Evolutionary conservation across 2,888 invertebrate species (phyloP).

Genomic region (Erebia epiphron): DNA sequence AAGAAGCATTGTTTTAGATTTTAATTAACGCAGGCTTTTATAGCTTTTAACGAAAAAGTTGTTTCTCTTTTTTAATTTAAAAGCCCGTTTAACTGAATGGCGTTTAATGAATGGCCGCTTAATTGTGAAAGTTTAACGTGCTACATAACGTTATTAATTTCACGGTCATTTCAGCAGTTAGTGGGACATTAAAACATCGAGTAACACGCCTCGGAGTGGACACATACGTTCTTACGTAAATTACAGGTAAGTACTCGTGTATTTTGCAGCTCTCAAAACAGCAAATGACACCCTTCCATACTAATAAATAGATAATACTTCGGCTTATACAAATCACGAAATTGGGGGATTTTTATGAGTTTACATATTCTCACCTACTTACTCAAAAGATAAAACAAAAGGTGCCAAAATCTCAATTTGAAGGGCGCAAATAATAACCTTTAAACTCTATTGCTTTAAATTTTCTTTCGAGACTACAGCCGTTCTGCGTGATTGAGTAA

Average conservation of each 20-base stretch:
- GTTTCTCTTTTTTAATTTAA: background rate
- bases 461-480: no score
- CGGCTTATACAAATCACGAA: no score
- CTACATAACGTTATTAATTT: slow-evolving; percentile 15
- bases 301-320: no score
- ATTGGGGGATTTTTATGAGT: background rate
- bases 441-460: no score
- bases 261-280: no score
- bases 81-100: slow-evolving; percentile 1
- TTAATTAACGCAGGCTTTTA: slow-evolving; percentile 11
- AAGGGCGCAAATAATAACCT: no score
- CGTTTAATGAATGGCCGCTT: slow-evolving; percentile 8
- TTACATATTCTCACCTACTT: background rate
- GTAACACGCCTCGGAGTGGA: background rate
- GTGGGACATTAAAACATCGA: slow-evolving; percentile 26
- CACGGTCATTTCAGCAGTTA: slow-evolving; percentile 21
- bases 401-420: no score
- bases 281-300: no score
- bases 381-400: no score
- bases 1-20: slow-evolving; percentile 2
- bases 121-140: slow-evolving; percentile 13
- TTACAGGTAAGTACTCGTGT: background rate
- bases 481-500: no score
- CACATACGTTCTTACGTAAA: background rate
- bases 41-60: background rate